A percentile compares a stretch with the other conserved stretches of the same genome.
Conservation (phyloP, 2,797 vertebrate genomes). For the Saguinus oedipus region DNA sequence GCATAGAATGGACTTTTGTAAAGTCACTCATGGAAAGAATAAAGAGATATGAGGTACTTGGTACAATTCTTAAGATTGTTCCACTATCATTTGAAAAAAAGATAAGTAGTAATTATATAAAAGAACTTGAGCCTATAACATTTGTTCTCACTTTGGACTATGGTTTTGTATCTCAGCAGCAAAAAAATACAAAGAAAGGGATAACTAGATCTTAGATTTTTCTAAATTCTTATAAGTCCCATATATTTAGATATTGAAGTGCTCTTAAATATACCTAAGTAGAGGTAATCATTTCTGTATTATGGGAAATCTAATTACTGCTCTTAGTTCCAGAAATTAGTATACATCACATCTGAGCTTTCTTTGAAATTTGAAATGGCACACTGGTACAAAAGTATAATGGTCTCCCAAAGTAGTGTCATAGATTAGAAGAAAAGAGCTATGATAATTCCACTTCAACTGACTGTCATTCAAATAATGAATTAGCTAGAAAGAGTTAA, state of each 20-base stretch:
- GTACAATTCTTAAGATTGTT: not conserved
- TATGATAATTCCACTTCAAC: conserved; percentile 6
- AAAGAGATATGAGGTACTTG: not conserved
- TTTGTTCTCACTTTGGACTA: not conserved
- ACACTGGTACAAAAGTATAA: not conserved
- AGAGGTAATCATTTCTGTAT: not conserved
- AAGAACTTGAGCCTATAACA: not conserved
- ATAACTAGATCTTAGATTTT: not conserved
- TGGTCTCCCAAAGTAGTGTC: not conserved
- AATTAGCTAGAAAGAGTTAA: not conserved
- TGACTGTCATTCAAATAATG: conserved; percentile 16
- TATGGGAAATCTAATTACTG: not conserved
- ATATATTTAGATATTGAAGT: not conserved
- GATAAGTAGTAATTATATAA: not conserved
- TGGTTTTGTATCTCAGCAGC: not conserved
- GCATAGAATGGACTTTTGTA: not conserved
- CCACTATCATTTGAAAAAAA: not conserved
- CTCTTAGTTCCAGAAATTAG: not conserved
- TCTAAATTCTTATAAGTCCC: not conserved
- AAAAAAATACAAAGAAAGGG: not conserved
- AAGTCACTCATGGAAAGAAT: not conserved
- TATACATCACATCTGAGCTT: not conserved
- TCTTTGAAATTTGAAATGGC: not conserved
- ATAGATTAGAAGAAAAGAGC: not conserved
- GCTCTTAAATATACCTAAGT: not conserved